Percentiles rank a stretch among this genome's conserved stretches.
Conservation (phyloP, 2,888 invertebrate genomes). For the Dicyrtomina minuta region DNA sequence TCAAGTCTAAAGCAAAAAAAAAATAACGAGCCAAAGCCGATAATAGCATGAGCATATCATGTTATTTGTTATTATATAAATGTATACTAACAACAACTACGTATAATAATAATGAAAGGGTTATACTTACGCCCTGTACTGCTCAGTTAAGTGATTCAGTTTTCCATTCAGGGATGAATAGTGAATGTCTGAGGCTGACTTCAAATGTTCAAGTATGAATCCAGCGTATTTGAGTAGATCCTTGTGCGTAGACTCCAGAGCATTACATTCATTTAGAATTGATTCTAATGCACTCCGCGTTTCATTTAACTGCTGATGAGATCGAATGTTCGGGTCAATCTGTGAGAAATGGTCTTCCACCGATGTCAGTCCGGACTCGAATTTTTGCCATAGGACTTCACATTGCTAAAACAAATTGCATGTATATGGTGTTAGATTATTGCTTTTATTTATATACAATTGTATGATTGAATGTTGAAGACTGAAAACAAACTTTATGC, state of each 20-base stretch:
- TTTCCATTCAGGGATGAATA: constrained; percentile 67
- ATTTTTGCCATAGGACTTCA: constrained; percentile 69
- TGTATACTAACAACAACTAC: no score
- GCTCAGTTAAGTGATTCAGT: constrained; percentile 68
- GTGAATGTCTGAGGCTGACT: constrained; percentile 51
- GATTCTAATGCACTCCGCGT: constrained; percentile 73
- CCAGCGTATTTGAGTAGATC: constrained; percentile 48
- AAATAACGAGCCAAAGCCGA: neutral
- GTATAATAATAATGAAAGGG: neutral
- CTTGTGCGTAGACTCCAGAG: constrained; percentile 44
- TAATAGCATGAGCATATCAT: no score
- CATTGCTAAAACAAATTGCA: constrained; percentile 59
- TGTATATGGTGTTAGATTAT: no score
- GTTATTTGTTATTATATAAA: no score
- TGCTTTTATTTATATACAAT: neutral
- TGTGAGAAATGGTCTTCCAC: constrained; percentile 75
- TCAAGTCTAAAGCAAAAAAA: neutral
- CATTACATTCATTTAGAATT: constrained; percentile 52
- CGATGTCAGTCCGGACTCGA: constrained; percentile 69
- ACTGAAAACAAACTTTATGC: neutral
- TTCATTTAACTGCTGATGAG: constrained; percentile 71
- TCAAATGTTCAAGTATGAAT: constrained; percentile 50
- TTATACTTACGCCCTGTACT: constrained; percentile 66
- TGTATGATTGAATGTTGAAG: neutral
- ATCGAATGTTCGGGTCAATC: constrained; percentile 73